Conservation (phyloP, 2,113 vertebrate species). For the Grammomys dolichurus region DNA sequence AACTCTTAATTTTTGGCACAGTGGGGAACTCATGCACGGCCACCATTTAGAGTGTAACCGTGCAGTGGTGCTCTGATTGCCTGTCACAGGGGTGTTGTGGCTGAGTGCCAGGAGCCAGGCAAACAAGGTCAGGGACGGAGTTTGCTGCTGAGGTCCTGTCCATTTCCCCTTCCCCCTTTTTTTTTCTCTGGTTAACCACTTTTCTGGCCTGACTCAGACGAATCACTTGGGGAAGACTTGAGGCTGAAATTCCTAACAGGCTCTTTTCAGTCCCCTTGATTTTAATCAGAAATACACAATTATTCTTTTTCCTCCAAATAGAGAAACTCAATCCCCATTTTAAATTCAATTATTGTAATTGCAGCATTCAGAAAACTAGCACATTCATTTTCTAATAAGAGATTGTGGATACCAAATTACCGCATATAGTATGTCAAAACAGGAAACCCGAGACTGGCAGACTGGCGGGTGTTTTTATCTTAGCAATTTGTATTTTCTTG, state of each 20-base stretch:
- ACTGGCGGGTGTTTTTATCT: constrained; percentile 82
- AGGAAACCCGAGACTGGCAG: constrained; percentile 80
- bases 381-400: constrained; percentile 84
- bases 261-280: constrained; percentile 79
- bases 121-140: neutral
- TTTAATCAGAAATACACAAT: constrained; percentile 81
- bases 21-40: constrained; percentile 27
- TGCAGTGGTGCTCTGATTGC: constrained; percentile 28
- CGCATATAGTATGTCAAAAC: constrained; percentile 78
- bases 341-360: constrained; percentile 86
- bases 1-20: constrained; percentile 79
- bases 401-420: constrained; percentile 83
- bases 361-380: constrained; percentile 79
- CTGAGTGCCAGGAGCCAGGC: constrained; percentile 53
- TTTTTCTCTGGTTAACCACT: constrained; percentile 48
- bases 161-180: neutral
- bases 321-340: constrained; percentile 81
- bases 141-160: neutral
- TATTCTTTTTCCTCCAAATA: constrained; percentile 80
- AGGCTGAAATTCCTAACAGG: constrained; percentile 75
- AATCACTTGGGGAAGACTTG: constrained; percentile 52
- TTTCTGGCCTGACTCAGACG: constrained; percentile 31
- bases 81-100: constrained; percentile 39
- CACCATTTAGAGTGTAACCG: constrained; percentile 41
- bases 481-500: constrained; percentile 85